Evolutionary conservation across 2,888 invertebrate species (phyloP).

Genomic region (Cremastinae sp.): DNA sequence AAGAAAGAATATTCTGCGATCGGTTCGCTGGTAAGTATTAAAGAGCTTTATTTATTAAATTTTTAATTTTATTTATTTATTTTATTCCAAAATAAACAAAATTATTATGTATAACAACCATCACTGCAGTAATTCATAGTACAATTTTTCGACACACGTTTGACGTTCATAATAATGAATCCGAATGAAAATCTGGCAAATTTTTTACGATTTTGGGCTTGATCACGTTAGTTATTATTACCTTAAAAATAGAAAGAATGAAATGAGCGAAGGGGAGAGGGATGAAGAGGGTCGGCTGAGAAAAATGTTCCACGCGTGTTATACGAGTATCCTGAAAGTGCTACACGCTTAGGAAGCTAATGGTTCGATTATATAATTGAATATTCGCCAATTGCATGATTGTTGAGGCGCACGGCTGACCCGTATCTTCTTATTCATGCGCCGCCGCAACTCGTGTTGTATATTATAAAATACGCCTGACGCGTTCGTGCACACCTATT

Average conservation of each 20-base stretch:
- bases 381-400: slow-evolving; percentile 79
- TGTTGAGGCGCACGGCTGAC: slow-evolving; percentile 76
- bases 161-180: too few species aligned
- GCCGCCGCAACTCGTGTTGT: slow-evolving; percentile 45
- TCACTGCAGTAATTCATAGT: too few species aligned
- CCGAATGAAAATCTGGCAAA: background rate
- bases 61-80: too few species aligned
- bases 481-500: slow-evolving; percentile 8
- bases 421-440: slow-evolving; percentile 67
- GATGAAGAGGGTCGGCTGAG: background rate
- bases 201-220: too few species aligned
- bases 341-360: slow-evolving; percentile 59
- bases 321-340: slow-evolving; percentile 48
- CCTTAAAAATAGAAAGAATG: background rate
- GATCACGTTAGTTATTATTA: too few species aligned
- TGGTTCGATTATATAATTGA: slow-evolving; percentile 79
- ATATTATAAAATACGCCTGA: slow-evolving; percentile 31
- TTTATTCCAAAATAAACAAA: too few species aligned
- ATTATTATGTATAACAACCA: too few species aligned
- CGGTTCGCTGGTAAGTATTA: slow-evolving; percentile 88
- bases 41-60: too few species aligned
- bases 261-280: background rate
- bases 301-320: slow-evolving; percentile 49
- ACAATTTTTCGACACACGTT: too few species aligned
- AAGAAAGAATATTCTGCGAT: slow-evolving; percentile 86